Base-by-base conservation (phyloP, 2,888 invertebrate species). In the Cabera pusaria region DNA sequence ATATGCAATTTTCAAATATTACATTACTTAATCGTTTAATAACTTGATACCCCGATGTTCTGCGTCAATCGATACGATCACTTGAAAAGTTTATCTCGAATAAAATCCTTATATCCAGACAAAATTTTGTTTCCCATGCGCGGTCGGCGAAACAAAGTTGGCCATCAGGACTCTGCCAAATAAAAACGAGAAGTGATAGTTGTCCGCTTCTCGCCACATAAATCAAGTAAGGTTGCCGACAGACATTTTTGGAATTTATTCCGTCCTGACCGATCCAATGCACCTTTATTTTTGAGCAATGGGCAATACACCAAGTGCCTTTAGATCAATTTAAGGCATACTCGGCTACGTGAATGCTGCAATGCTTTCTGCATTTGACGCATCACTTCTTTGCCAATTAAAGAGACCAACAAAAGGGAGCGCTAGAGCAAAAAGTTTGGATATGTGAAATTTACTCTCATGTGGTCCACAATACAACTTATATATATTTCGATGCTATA, bases 211-310 rank as follows among this genome's bases (percentile, higher is more conserved):
- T 75, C 75, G 73, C 70, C 60, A 78, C 73, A 87, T 88, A 88
- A 89, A 89, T 89, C 87, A 86, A 73, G 51, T 52, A 52, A 56
- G 56, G 61, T 55, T 27, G 18, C 60, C 67, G 72, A 66, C 69
- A 60, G 72, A 76, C 82, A 78, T 76, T 75, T 75, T 69, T 44
- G 78, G 84, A 85, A 86, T 86, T 84, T 80, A 84, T 85, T 83
- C 75, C 59, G 71, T 67, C 53, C 58, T 59, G 40, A 42, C 49
- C 55, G 42, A 51, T 31, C 26, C 54, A 52, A 52, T 38, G 44
- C 42, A 25, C 41, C 34, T 39, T 51, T 47, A 44, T 41, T 48
- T 49, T 49, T 42, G 42, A 46, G 51, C 48, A 46, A 50, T 52
- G 37, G 36, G 17, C 33, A 41, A 36, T 48, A 32, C 39, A 21